phyloP scores from a whole-genome alignment of 2,797 vertebrate species.

The Todus mexicanus region DNA sequence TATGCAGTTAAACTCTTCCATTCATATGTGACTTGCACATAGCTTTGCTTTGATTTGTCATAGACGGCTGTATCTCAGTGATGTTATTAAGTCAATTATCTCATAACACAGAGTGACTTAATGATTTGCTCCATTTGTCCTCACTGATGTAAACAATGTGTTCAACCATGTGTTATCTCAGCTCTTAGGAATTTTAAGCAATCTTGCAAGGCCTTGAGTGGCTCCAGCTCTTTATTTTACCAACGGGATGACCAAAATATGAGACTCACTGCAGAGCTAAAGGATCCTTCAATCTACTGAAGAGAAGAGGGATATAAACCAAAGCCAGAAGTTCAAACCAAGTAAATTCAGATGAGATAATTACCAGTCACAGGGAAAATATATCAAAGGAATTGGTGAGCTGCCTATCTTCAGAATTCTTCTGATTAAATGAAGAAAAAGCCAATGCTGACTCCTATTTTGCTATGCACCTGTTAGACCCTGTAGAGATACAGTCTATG shows the following conservation, averaged over 20 bases:
- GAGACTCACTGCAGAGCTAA: background rate
- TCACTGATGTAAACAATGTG: background rate
- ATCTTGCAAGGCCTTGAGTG: background rate
- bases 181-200: background rate
- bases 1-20: background rate
- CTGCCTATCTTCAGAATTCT: background rate
- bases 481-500: background rate
- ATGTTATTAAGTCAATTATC: background rate
- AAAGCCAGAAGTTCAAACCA: background rate
- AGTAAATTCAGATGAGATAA: background rate
- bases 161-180: background rate
- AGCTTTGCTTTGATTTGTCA: background rate
- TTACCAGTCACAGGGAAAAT: background rate
- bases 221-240: slow-evolving; percentile 3
- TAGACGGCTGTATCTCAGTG: background rate
- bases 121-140: slow-evolving; percentile 12
- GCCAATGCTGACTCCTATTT: background rate
- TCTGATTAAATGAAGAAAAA: background rate
- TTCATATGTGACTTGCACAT: background rate
- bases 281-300: background rate
- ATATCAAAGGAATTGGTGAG: background rate
- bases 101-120: background rate
- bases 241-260: background rate
- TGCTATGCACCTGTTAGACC: background rate
- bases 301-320: background rate